Evolutionary conservation across 2,113 vertebrate genomes (phyloP).

Genomic region (Aspidoscelis tigris): DNA sequence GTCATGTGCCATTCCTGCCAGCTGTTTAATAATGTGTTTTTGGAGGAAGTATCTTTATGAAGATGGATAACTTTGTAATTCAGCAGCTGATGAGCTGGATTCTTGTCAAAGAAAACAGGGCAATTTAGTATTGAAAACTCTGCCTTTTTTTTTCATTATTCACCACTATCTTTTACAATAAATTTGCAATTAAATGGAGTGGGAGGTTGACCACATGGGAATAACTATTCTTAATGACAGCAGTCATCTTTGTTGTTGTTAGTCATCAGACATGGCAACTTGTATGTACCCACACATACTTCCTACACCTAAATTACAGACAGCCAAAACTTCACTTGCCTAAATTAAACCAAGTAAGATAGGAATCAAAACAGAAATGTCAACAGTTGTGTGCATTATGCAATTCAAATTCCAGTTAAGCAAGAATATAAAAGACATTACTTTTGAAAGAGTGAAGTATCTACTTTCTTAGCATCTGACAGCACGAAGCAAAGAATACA

Average conservation of each 20-base stretch:
- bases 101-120: slow-evolving; percentile 71
- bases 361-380: not conserved
- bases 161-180: slow-evolving; percentile 63
- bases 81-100: slow-evolving; percentile 70
- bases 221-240: slow-evolving; percentile 47
- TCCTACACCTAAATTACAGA: not conserved
- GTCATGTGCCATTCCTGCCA: slow-evolving; percentile 72
- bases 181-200: slow-evolving; percentile 21
- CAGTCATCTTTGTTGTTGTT: not conserved
- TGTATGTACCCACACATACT: not conserved
- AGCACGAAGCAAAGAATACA: not conserved
- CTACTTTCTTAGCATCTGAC: slow-evolving; percentile 12
- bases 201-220: slow-evolving; percentile 67
- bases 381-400: not conserved
- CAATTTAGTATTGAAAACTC: slow-evolving; percentile 65
- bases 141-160: slow-evolving; percentile 69
- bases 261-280: not conserved
- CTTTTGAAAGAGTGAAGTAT: slow-evolving; percentile 53
- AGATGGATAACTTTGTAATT: slow-evolving; percentile 70
- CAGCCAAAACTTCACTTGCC: not conserved
- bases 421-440: not conserved
- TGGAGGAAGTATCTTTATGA: slow-evolving; percentile 69
- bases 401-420: not conserved
- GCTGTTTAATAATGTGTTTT: slow-evolving; percentile 75
- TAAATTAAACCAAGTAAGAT: not conserved